Base-by-base conservation (phyloP, 2,113 vertebrate genomes). In the Arothron firmamentum region DNA sequence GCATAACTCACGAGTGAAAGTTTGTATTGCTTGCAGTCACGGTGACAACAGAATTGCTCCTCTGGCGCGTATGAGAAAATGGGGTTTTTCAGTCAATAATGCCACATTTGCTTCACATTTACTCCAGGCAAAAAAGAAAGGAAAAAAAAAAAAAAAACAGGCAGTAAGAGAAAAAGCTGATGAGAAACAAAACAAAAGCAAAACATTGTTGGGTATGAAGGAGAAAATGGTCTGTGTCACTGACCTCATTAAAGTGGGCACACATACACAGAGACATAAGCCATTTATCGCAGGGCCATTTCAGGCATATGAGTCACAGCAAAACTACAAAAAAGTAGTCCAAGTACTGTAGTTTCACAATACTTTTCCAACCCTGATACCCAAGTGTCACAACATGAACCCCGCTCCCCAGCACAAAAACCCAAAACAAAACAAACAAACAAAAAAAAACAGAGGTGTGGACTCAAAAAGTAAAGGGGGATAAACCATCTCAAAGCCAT, bases 1-100 rank as follows among this genome's bases (percentile, higher is more conserved):
- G 77, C 80, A 69, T 82, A 79, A 74, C 79, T 65, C 57, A 69
- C 62, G 71, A 74, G 58, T 75, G 70, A 77, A 80, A 70, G 70
- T 77, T 75, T 70, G 56, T 61, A 58, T 66, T 54, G 81, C 80
- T 77, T 56, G 72, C 64, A 70, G 75, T 81, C 68, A 65, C 49
- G 70, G 63, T 43, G 75, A 82, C 74, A 74, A 82, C 65, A 65
- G 65, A 78, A 59, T 77, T 75, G 58, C 53, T 65, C 49, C 48
- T 34, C 52, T 50, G 62, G 46, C 1, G 63, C 10, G 18, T 62
- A 68, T 23, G 67, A 31, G 28, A 42, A 70, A 80, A 72, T 49
- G 19, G 21, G 64, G 64, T 53, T 76, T 70, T 70, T 66, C 47
- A 59, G 77, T 83, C 70, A 69, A 72, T 77, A 74, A 68, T 20